These are phyloP conservation scores for Lamprotornis superbus DNA, from an alignment of 2,113 vertebrate genomes.

Conservation along the genomic window DNA sequence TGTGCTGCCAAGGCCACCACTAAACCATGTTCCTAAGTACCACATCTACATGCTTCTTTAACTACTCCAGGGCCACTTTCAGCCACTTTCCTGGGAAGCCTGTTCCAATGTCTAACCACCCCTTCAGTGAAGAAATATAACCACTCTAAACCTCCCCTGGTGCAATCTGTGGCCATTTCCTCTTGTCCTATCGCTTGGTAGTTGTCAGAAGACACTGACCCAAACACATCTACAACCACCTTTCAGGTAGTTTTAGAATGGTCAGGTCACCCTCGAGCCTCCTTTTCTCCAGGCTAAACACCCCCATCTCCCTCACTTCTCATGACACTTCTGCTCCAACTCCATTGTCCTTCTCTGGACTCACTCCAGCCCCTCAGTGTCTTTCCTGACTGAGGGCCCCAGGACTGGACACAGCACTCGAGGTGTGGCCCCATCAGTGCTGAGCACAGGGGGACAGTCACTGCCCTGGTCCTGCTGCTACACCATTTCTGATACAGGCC, in stretches of 20 bases:
- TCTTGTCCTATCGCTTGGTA: neutral
- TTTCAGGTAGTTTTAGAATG: neutral
- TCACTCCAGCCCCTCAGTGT: rapidly evolving
- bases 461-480: neutral
- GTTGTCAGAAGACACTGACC: neutral
- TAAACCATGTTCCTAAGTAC: neutral
- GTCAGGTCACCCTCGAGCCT: neutral
- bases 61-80: neutral
- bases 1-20: neutral
- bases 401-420: neutral
- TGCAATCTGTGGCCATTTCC: neutral
- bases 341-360: neutral
- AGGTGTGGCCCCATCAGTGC: neutral
- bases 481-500: neutral
- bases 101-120: neutral
- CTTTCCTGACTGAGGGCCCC: neutral
- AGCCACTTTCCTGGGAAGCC: neutral
- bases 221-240: neutral
- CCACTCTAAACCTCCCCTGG: neutral
- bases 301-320: neutral
- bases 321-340: neutral
- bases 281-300: neutral
- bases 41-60: neutral
- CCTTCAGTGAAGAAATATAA: neutral
- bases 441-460: neutral